Evolutionary conservation across 2,113 vertebrate genomes (phyloP), one percentile per base, ranked within the genome.

Genomic region (Dinomys branickii): DNA sequence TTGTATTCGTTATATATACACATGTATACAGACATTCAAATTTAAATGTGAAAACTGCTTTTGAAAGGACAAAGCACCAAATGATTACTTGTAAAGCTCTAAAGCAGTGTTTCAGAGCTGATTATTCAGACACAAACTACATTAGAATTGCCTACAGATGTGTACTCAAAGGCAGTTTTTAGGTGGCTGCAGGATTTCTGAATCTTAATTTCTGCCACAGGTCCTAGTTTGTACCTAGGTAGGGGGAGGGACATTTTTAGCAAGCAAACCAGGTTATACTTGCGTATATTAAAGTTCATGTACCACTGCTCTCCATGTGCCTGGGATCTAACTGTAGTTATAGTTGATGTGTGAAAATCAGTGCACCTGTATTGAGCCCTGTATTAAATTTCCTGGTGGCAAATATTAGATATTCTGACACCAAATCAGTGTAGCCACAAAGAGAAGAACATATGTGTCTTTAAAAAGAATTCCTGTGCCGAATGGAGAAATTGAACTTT

Each of bases 21-120:
- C 30, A 13, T 13, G 44, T 58, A 61, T 38, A 52, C 19, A 92
- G 47, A 71, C 4, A 59, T 78, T 90, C 44, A 82, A 50, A 92
- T 80, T 91, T 59, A 95, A 96, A 85, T 85, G 73, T 71, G 44
- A 94, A 84, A 89, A 94, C 58, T 2, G 24, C 35, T 59, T 71
- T 88, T 82, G 52, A 95, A 95, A 92, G 56, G 28, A 85, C 47
- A 85, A 97, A 94, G 35, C 58, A 90, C 38, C 26, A 93, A 83
- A 91, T 71, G 61, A 88, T 90, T 83, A 71, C 65, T 47, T 95
- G 38, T 58, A 90, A 22, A 69, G n/a, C 19, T 84, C 86, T 81
- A 85, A 95, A 83, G 41, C 35, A 61, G n/a, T 13, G 11, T 90
- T 80, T 75, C 84, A 85, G 7, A 52, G 12, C 59, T 24, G 61